Conservation (phyloP, 2,113 vertebrate genomes). For the Octodon degus region DNA sequence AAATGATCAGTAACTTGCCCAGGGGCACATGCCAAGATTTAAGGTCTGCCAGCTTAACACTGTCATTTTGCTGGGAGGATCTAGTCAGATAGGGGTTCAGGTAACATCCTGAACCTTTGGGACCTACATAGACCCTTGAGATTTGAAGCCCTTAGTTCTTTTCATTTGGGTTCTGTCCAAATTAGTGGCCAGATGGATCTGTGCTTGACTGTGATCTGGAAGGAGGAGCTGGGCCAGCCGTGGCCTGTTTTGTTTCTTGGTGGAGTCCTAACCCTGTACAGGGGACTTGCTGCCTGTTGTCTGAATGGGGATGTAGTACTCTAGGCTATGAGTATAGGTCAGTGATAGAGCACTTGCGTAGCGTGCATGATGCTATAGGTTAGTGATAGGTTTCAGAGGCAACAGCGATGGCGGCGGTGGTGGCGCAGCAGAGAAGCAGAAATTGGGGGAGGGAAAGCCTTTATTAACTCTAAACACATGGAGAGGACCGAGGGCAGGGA, state of each 20-base stretch:
- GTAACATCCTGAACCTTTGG: background rate
- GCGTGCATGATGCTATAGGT: no score
- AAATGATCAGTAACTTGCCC: background rate
- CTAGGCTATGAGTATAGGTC: background rate
- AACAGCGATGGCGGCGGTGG: no score
- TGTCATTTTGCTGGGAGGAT: background rate
- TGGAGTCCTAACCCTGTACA: background rate
- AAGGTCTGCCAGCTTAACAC: background rate
- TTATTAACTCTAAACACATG: no score
- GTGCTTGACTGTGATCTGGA: background rate
- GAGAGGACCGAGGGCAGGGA: no score
- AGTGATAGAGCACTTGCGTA: background rate
- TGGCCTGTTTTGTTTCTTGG: background rate
- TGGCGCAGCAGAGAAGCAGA: no score
- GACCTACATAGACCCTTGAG: background rate
- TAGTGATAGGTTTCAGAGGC: no score
- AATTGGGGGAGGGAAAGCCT: no score
- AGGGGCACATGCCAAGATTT: background rate
- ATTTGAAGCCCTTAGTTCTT: background rate
- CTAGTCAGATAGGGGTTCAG: background rate
- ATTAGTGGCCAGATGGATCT: background rate
- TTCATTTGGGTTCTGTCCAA: background rate
- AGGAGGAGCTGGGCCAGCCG: background rate
- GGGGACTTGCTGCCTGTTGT: background rate
- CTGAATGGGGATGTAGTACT: background rate